A percentile compares a stretch with the other conserved stretches of the same genome.
Evolutionary conservation across 2,888 invertebrate species (phyloP).

Genomic region (Barypeithes pellucidus): DNA sequence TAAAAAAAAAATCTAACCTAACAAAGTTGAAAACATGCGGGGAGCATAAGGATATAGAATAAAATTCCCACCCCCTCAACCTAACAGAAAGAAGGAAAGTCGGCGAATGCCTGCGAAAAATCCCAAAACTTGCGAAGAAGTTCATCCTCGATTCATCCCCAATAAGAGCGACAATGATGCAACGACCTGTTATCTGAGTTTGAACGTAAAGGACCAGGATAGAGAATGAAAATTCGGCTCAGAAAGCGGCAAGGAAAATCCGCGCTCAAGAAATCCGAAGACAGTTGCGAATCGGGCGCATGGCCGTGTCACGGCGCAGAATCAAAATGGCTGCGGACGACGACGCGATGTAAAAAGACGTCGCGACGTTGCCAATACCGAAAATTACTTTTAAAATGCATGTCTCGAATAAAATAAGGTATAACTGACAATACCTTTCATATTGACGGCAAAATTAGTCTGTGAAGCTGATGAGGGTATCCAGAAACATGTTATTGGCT

Average conservation of each 20-base stretch:
- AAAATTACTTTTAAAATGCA: background rate
- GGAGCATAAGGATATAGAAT: background rate
- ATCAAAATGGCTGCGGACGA: constrained; percentile 53
- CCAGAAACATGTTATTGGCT: too few species aligned
- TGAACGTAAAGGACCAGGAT: constrained; percentile 24
- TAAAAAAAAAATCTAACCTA: constrained; percentile 30
- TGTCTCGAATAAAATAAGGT: too few species aligned
- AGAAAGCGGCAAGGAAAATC: constrained; percentile 43
- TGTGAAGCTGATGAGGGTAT: too few species aligned
- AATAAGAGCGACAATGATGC: constrained; percentile 34
- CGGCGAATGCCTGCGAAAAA: constrained; percentile 53
- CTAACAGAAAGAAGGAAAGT: constrained; percentile 44
- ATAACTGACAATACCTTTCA: too few species aligned
- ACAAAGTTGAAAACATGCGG: constrained; percentile 29
- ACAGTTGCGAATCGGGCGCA: constrained; percentile 50
- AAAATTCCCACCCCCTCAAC: constrained; percentile 22
- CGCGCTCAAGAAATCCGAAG: constrained; percentile 49
- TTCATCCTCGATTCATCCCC: background rate
- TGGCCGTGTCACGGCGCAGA: constrained; percentile 47
- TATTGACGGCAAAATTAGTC: too few species aligned
- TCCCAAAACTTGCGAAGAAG: constrained; percentile 47
- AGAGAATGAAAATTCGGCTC: constrained; percentile 30
- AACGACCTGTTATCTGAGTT: background rate
- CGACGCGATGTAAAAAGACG: constrained; percentile 30
- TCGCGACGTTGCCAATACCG: constrained; percentile 39